Conservation (phyloP, 2,113 vertebrate genomes). For the Pseudorhombus dupliciocellatus region DNA sequence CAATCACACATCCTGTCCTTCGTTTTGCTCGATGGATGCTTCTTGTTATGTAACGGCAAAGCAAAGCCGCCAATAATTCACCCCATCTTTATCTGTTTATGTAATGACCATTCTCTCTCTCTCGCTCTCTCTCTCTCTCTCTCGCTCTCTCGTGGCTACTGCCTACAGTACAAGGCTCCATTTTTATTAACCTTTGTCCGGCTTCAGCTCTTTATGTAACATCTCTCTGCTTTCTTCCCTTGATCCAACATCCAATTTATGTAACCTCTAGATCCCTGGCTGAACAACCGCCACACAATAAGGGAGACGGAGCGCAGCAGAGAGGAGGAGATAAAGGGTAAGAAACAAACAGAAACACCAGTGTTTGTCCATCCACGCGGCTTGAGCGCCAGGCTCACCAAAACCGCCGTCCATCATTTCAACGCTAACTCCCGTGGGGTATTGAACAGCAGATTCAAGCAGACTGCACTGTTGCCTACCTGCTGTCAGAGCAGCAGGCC, state of each 20-base stretch:
- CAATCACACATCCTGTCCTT: constrained; percentile 35
- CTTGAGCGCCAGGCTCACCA: background rate
- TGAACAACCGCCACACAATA: constrained; percentile 47
- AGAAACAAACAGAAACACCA: constrained; percentile 2
- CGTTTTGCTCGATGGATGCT: constrained; percentile 36
- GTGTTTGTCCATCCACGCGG: constrained; percentile 23
- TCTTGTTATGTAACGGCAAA: constrained; percentile 75
- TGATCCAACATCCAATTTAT: constrained; percentile 73
- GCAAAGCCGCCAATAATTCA: constrained; percentile 73
- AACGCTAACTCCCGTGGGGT: constrained; percentile 4
- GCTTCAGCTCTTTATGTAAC: constrained; percentile 79
- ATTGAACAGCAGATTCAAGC: constrained; percentile 19
- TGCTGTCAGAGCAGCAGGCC: constrained; percentile 29
- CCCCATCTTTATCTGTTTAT: constrained; percentile 77
- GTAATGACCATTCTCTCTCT: constrained; percentile 70
- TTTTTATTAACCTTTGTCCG: constrained; percentile 82
- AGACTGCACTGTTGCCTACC: constrained; percentile 38
- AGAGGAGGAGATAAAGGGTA: constrained; percentile 21
- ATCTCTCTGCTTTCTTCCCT: constrained; percentile 66
- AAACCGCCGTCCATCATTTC: constrained; percentile 28
- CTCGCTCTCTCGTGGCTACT: constrained; percentile 49
- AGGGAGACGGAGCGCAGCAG: constrained; percentile 24
- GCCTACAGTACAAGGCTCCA: constrained; percentile 69
- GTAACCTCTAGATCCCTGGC: constrained; percentile 67
- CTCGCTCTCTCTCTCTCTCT: constrained; percentile 28